Base-by-base conservation (phyloP, 2,113 vertebrate species). In the Eleginops maclovinus region DNA sequence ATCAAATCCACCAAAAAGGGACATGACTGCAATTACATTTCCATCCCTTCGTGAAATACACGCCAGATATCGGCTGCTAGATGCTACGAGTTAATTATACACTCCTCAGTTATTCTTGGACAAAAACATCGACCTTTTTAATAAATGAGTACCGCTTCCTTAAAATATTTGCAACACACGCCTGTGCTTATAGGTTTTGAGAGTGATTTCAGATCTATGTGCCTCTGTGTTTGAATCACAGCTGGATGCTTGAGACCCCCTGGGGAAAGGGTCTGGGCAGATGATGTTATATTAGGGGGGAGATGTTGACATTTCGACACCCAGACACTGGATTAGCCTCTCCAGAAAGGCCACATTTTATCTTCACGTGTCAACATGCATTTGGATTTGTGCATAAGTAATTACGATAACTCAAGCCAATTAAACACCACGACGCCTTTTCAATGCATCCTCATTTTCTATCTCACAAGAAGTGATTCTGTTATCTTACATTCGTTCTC, bases 281-380 rank as follows among this genome's bases (percentile, higher is more conserved):
- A 59, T 43, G 77, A 54, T 81, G 70, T 49, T 71, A 59, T 81
- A 78, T 73, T 68, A 70, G 14, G 31, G 31, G n/a, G 31, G 66
- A 54, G 60, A 59, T 47, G 77, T 59, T 81, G 69, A 49, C 74
- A 59, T 81, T 78, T 73, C 72, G 66, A 17, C 63, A 60, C 6
- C 50, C 13, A 55, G 72, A 66, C 40, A 40, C 9, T 75, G 70
- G 60, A 82, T 82, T 61, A 61, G 58, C 75, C 4, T 2, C 46
- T 10, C 59, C 59, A 54, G 61, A 84, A 83, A 67, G 70, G 76
- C 19, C 50, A 60, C 24, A 28, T 41, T 71, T 65, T 51, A 81
- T 69, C 54, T 60, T 19, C 14, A 36, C 31, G 5, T 36, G 31
- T 36, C 31, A 36, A 36, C 31, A 36, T 36, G 6, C 31, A 8